Evolutionary conservation across 2,888 invertebrate genomes (phyloP), one percentile per base, ranked within the genome.

Genomic region (Odontocolon sp.): DNA sequence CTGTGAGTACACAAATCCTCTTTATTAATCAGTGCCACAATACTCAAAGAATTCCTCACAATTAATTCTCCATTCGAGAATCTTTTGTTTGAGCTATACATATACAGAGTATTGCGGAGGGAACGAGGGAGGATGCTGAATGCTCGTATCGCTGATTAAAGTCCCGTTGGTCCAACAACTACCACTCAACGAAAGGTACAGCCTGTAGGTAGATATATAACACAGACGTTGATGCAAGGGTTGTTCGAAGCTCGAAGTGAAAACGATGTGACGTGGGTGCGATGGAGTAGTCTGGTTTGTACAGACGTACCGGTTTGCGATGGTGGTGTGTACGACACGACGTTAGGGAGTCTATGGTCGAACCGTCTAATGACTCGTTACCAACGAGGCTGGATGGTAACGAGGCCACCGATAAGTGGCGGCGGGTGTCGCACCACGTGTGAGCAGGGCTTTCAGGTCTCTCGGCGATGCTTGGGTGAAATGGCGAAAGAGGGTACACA

Each of bases 291-390:
- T n/a, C n/a, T n/a, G n/a, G n/a, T n/a, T n/a, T n/a, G n/a, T n/a
- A n/a, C n/a, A n/a, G n/a, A n/a, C n/a, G n/a, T n/a, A n/a, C n/a
- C 36, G 68, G 45, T 47, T 63, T 18, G 23, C n/a, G 26, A 38
- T 38, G 38, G 16, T 6, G 45, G 18, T 14, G 50, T 36, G 36
- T 14, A 70, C 61, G 52, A 54, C 59, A 71, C 67, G 69, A 56
- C 56, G 31, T 38, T 23, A 33, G 74, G 54, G 79, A 77, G 80
- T 72, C 59, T 78, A 75, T 80, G 67, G 54, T 45, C 57, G 50
- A 82, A 77, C 76, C 80, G 82, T 84, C 81, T 87, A 87, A 88
- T 87, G 86, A 87, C 86, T 87, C 82, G 88, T 86, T 87, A 85
- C 83, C 83, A 79, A 82, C 82, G 81, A 83, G 81, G 81, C 81